A percentile compares a stretch with the other conserved stretches of the same genome.
phyloP scores from a whole-genome alignment of 1,140 invertebrate genomes.

The Globodera ellingtonae region DNA sequence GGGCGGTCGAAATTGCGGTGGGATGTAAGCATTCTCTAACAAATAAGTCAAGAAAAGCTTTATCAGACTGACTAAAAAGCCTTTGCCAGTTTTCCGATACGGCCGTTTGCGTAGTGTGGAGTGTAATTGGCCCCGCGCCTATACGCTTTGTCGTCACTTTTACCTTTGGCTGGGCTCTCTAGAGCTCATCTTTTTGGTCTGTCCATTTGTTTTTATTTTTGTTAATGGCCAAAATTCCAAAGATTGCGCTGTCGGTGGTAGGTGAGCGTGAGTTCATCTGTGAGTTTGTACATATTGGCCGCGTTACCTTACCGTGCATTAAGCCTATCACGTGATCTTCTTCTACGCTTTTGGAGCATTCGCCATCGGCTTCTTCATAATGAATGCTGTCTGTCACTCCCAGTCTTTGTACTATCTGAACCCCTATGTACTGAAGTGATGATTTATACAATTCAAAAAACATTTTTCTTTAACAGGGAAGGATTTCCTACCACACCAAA shows the following conservation, averaged over 20 bases:
- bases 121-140: slow-evolving; percentile 51
- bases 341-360: slow-evolving; percentile 58
- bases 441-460: background rate
- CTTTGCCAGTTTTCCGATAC: slow-evolving; percentile 46
- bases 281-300: slow-evolving; percentile 21
- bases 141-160: slow-evolving; percentile 48
- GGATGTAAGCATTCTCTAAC: slow-evolving; percentile 50
- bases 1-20: slow-evolving; percentile 48
- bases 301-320: slow-evolving; percentile 11
- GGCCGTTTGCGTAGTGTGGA: slow-evolving; percentile 48
- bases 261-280: slow-evolving; percentile 59
- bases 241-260: slow-evolving; percentile 50
- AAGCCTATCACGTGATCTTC: slow-evolving; percentile 61
- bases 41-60: slow-evolving; percentile 26
- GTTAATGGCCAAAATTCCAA: background rate
- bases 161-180: slow-evolving; percentile 48
- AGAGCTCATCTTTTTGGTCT: slow-evolving; percentile 52
- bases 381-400: slow-evolving; percentile 52
- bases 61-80: background rate
- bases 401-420: slow-evolving; percentile 57
- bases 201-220: background rate
- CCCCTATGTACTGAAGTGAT: slow-evolving; percentile 44
- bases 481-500: slow-evolving; percentile 53
- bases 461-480: slow-evolving; percentile 46
- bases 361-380: slow-evolving; percentile 56